Base-by-base conservation (phyloP, 1,140 invertebrate genomes). In the Cydia splendana region DNA sequence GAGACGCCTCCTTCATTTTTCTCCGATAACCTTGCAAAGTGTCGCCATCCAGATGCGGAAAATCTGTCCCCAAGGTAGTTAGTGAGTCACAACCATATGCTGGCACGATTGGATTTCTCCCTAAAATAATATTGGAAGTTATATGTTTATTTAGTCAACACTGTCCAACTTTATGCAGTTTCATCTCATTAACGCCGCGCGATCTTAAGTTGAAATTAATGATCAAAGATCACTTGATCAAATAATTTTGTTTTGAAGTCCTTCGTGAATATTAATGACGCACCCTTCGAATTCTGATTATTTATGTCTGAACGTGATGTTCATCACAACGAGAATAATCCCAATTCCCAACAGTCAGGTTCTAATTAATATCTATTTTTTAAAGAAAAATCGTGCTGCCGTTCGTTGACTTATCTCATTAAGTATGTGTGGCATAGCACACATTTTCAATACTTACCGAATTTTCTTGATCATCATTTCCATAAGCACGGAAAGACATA, bases 281-380 rank as follows among this genome's bases (percentile, higher is more conserved):
- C n/a, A 75, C 78, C 79, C 82, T 81, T 81, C 80, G 76, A 80
- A 81, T 81, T 79, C 65, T 80, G 80, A 81, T 84, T 84, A 81
- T 78, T 79, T 77, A 78, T 78, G 74, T 76, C 30, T 28, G 76
- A 67, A 81, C 81, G 81, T 83, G 83, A 76, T 79, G 28, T 79
- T 75, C 79, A 84, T 84, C 81, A 82, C 79, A 24, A 62, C 18
- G 2, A 62, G 20, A 62, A 62, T 62, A 62, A 62, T 62, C 53
- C 6, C 5, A n/a, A n/a, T 0, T 62, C 53, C n/a, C 5, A n/a
- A n/a, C 1, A 34, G 5, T 6, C 53, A 20, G 53, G 53, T 7
- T 4, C 53, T n/a, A 62, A 62, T 9, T 24, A 62, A 20, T 12
- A 12, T 2, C 0, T 62, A n/a, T n/a, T 20, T 10, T 62, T 24